Conservation (phyloP, 2,113 vertebrate species). For the Catagonus wagneri region DNA sequence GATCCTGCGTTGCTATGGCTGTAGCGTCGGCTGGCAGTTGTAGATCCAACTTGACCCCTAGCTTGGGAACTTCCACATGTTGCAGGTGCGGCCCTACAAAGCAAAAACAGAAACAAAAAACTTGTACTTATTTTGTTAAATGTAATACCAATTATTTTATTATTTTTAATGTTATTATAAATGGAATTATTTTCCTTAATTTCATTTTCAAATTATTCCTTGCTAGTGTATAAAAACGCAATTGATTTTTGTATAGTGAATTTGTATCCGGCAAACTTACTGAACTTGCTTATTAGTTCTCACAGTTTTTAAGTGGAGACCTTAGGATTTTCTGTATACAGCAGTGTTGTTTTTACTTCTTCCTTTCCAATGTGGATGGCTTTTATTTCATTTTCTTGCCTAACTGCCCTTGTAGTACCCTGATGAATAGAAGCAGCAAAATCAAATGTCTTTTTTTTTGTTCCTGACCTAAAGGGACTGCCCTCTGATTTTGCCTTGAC, state of each 20-base stretch:
- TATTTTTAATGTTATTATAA: background rate
- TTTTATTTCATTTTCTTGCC: conserved; percentile 13
- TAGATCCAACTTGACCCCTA: too few relatives aligned
- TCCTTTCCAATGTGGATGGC: background rate
- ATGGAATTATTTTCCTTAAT: background rate
- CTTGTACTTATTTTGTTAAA: background rate
- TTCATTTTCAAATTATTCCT: background rate
- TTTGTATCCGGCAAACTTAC: background rate
- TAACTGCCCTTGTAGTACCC: background rate
- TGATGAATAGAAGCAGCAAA: background rate
- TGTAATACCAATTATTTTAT: background rate
- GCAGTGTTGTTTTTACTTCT: background rate
- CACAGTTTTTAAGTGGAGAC: background rate
- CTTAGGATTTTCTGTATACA: background rate
- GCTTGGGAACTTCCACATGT: too few relatives aligned
- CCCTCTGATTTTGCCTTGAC: background rate
- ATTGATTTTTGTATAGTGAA: background rate
- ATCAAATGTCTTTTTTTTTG: background rate
- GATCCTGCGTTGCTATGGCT: too few relatives aligned
- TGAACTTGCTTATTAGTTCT: background rate
- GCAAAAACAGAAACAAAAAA: too few relatives aligned
- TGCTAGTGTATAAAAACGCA: background rate
- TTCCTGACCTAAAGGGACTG: background rate
- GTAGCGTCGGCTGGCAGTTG: too few relatives aligned
- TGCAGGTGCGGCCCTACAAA: too few relatives aligned